These are phyloP conservation scores for Oreochromis niloticus DNA, from an alignment of 2,113 vertebrate species.

Conservation along the genomic window DNA sequence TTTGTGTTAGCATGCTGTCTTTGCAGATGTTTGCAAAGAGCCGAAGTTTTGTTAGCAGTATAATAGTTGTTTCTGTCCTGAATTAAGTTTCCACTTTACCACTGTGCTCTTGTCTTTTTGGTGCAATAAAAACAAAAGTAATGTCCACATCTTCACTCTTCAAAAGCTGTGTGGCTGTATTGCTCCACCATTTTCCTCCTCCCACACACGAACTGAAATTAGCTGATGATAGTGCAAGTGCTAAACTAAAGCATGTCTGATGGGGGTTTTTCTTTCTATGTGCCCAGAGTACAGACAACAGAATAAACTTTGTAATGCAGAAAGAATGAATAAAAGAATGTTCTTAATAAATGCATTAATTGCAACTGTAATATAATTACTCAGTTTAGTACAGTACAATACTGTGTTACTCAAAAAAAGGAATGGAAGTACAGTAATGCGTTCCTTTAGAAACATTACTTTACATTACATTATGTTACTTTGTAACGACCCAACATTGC, in stretches of 20 bases:
- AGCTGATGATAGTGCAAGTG: background rate
- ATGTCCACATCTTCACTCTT: background rate
- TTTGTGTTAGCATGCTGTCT: background rate
- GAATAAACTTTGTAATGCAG: background rate
- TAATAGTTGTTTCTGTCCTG: background rate
- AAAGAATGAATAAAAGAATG: background rate
- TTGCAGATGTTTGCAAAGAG: background rate
- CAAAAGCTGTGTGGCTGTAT: background rate
- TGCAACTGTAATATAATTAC: background rate
- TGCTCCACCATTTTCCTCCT: background rate
- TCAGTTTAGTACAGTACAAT: background rate
- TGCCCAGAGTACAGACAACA: background rate
- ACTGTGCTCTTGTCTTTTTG: background rate
- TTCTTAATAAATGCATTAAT: background rate
- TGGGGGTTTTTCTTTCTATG: background rate
- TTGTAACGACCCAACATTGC: background rate
- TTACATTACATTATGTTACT: background rate
- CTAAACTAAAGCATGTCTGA: background rate
- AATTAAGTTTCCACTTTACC: background rate
- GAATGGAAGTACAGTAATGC: background rate
- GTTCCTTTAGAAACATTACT: background rate
- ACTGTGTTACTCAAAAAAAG: background rate
- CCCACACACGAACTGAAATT: background rate
- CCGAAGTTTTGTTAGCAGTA: accelerated
- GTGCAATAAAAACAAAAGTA: background rate